phyloP scores from a whole-genome alignment of 2,113 vertebrate genomes.

The Lophotis ruficrista region DNA sequence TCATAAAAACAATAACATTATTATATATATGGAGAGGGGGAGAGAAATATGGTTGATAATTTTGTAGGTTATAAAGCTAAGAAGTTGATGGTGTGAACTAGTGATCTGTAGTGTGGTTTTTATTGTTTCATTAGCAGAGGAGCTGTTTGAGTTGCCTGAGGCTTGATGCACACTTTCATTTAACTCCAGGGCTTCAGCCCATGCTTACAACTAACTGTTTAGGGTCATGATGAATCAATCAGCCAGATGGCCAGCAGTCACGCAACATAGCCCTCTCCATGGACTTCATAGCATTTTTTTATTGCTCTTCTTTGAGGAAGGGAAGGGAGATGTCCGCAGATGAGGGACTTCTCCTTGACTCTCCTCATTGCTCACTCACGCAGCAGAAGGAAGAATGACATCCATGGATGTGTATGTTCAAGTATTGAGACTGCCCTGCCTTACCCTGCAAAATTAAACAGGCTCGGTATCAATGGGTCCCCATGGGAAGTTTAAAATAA shows the following conservation, averaged over 20 bases:
- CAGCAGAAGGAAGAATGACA: slow-evolving; percentile 34
- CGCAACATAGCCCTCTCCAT: slow-evolving; percentile 12
- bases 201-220: not conserved
- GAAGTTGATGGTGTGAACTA: not conserved
- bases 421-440: not conserved
- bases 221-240: slow-evolving; percentile 33
- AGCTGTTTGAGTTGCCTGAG: not conserved
- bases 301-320: not conserved
- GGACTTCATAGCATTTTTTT: not conserved
- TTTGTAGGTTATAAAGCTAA: not conserved
- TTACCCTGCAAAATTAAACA: slow-evolving; percentile 35
- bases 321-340: slow-evolving; percentile 3
- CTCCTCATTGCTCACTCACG: slow-evolving; percentile 37
- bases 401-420: not conserved
- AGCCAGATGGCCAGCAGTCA: slow-evolving; percentile 32
- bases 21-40: not conserved
- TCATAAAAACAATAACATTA: not conserved
- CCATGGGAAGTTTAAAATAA: slow-evolving; percentile 18
- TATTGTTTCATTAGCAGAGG: not conserved
- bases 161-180: not conserved
- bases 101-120: not conserved
- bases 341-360: not conserved
- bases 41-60: not conserved
- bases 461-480: slow-evolving; percentile 11
- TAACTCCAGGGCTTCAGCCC: slow-evolving; percentile 7